These are phyloP conservation scores for Serripes groenlandicus DNA, from an alignment of 2,888 invertebrate genomes.

Conservation along the genomic window DNA sequence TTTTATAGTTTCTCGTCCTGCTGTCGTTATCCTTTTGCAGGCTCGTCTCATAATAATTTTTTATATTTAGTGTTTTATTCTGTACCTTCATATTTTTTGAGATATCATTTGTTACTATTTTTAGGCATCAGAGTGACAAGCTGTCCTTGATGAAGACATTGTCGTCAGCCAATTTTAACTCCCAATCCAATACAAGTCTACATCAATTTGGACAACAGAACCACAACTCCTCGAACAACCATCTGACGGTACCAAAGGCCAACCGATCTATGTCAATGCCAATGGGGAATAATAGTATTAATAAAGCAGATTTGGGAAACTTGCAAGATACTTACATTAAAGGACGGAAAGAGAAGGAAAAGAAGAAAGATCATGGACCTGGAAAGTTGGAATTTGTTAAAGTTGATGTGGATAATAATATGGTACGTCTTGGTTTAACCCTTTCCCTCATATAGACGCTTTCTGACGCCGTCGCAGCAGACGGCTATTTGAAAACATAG, in stretches of 20 bases:
- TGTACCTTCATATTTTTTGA: too few species aligned
- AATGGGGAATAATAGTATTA: neutral
- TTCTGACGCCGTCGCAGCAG: too few species aligned
- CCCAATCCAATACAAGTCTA: conserved; percentile 46
- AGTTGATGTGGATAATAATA: conserved; percentile 81
- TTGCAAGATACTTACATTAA: conserved; percentile 25
- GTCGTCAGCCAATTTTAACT: conserved; percentile 61
- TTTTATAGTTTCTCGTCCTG: too few species aligned
- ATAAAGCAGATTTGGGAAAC: neutral
- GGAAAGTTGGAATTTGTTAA: conserved; percentile 80
- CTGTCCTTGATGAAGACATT: conserved; percentile 70
- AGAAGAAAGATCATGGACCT: conserved; percentile 36
- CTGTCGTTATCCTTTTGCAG: too few species aligned
- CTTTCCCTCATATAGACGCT: neutral
- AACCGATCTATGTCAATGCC: conserved; percentile 39
- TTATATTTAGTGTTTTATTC: too few species aligned
- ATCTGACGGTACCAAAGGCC: neutral
- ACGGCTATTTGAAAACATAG: too few species aligned
- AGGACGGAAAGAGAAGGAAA: conserved; percentile 36
- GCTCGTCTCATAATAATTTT: too few species aligned
- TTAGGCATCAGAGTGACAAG: conserved; percentile 69
- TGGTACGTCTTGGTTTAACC: conserved; percentile 67
- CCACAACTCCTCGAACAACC: neutral
- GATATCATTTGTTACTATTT: conserved; percentile 31
- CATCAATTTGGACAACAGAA: conserved; percentile 13